Base-by-base conservation (phyloP, 2,797 vertebrate species). In the Salarias fasciatus region DNA sequence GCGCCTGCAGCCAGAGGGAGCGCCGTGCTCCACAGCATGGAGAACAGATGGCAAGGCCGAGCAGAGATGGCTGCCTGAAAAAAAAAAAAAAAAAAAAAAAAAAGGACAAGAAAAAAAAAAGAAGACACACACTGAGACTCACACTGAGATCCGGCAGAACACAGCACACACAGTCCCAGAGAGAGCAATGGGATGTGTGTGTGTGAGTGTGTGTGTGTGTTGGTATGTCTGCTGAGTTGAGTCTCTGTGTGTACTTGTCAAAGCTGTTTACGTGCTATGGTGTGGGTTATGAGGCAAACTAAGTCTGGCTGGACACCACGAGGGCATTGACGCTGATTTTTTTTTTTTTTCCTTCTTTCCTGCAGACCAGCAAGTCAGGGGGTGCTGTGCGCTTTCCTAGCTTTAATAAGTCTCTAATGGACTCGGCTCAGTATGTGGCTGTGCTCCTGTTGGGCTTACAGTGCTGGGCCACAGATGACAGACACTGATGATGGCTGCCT, bases 11-110 rank as follows among this genome's bases (percentile, higher is more conserved):
- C 89, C 82, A 60, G 74, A 86, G 86, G 77, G 83, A 88, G 80
- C 62, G 48, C 69, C 43, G 53, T 80, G 86, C 88, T 84, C 81
- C 81, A 45, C 89, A 87, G 88, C 85, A 83, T 69, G 83, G 67
- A 51, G 82, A 91, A 86, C 92, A 93, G 91, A 93, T 92, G 92
- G 93, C 77, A 50, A 71, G 77, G 75, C 83, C 59, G 51, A 86
- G 82, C 72, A 73, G 63, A 65, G 72, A 78, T 62, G 63, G 70
- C 64, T 55, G 60, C 75, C 71, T 72, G 56, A 54, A 72, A 79
- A 78, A 77, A 77, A 77, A 18, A 50, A 58, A 29, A 8, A 52
- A 33, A 44, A 15, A 28, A 24, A 13, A 56, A 77, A 67, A 69
- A 72, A 51, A 72, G 64, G 67, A n/a, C n/a, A 29, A 8, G 52